Evolutionary conservation across 2,113 vertebrate genomes (phyloP), one percentile per base, ranked within the genome.

Genomic region (Mionectes macconnelli): DNA sequence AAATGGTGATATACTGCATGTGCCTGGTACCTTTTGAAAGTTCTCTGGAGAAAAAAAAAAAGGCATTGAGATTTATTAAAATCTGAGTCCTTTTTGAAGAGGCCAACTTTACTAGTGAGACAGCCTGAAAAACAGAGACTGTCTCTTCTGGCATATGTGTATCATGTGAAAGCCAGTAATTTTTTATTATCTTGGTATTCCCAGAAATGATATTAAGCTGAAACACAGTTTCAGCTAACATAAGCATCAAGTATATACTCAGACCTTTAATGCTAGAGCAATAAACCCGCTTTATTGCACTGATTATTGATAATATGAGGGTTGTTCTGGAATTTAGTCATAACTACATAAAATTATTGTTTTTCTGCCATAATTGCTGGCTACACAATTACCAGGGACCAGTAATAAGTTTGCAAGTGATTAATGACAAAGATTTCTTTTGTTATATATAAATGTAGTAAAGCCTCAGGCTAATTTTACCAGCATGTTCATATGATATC

Each of bases 381-480:
- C 72, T 93, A 47, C 78, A 52, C 47, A 82, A 47, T 83, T 97
- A 93, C 39, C 87, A 87, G 88, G 73, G 69, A 92, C 55, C 87
- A 94, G 75, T 92, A 90, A 87, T 77, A 93, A 9, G 30, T 93
- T 97, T 91, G 72, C 50, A 82, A 92, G 59, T 93, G 95, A 85
- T 96, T 96, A 94, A 73, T 89, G 60, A 92, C 94, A 96, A 97
- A 94, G 93, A 86, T 97, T 97, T 96, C 92, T 96, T 96, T 95
- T 96, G 95, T 96, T 94, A 39, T 80, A 42, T 84, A 93, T 95
- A 95, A 92, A 78, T 39, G 73, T 91, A 96, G 63, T 87, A 63
- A 96, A 93, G 84, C 87, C 90, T 92, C n/a, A 45, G 94, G 91
- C 93, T 97, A 96, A 97, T 96, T 96, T 97, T 97, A 93, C 57